Base-by-base conservation (phyloP, 2,888 invertebrate species). In the Drosophila vallismaia region DNA sequence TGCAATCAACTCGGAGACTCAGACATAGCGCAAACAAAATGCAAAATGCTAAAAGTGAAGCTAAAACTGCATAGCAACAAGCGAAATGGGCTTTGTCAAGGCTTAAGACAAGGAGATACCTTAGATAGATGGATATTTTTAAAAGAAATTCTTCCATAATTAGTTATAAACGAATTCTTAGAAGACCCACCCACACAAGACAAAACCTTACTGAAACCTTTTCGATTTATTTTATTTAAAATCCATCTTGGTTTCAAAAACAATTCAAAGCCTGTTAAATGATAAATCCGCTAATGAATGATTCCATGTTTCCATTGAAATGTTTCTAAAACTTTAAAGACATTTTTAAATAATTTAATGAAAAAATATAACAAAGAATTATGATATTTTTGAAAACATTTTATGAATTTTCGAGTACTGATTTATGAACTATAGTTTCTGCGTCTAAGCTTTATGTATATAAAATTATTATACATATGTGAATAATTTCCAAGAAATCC, bases 1-100 rank as follows among this genome's bases (percentile, higher is more conserved):
- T 76, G 80, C 86, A 86, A 83, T 86, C 83, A 86, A 83, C 81
- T 76, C 78, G 52, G 77, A 81, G 85, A 77, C 75, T 71, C 83
- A 83, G 82, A 83, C 86, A 71, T 60, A 69, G 64, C 12, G 83
- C 83, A 83, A 83, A 83, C 83, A 83, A 76, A 78, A 70, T 70
- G 75, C 73, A 71, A 54, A 69, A 60, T 53, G 54, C 70, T 70
- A 71, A 71, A 71, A 69, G 62, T 70, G 52, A 54, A 55, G 63
- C 55, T 70, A 71, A 55, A 71, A 62, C 51, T 63, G 71, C 71
- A 71, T 54, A 54, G 64, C 53, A 71, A 57, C 71, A 33, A 36
- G 45, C 38, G 53, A 7, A 33, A 14, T 49, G 8, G 5, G 4
- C 3, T 2, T 46, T 24, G 36, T 24, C 3, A 12, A 26, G 9